Percentiles rank a stretch among this genome's conserved stretches.
Conservation (phyloP, 2,797 vertebrate species). For the Triplophysa bombifrons region DNA sequence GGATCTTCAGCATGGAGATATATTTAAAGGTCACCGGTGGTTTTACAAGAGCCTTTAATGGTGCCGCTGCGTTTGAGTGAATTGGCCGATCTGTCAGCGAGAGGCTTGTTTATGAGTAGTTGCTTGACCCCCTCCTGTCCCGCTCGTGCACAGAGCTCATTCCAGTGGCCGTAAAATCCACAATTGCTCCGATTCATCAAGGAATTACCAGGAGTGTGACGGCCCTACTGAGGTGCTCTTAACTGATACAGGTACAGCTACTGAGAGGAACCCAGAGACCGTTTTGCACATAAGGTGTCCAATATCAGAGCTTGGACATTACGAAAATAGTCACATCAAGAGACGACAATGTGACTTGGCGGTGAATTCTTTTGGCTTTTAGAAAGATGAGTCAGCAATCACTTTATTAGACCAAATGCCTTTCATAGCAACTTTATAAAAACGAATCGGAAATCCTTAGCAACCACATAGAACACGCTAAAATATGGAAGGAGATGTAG, state of each 20-base stretch:
- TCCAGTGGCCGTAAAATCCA: slow-evolving; percentile 71
- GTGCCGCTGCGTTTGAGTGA: slow-evolving; percentile 67
- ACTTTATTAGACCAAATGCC: background rate
- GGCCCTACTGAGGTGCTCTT: slow-evolving; percentile 46
- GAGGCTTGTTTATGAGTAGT: slow-evolving; percentile 72
- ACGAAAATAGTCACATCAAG: background rate
- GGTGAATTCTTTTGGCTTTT: background rate
- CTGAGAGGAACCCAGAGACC: slow-evolving; percentile 44
- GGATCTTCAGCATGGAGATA: slow-evolving; percentile 63
- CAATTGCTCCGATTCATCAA: slow-evolving; percentile 74
- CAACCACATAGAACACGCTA: background rate
- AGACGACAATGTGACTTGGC: background rate
- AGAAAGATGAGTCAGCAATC: background rate
- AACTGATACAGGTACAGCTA: slow-evolving; percentile 63
- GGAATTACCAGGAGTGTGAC: slow-evolving; percentile 72
- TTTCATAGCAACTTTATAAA: background rate
- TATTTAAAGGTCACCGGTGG: slow-evolving; percentile 76
- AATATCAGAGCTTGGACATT: slow-evolving; percentile 34
- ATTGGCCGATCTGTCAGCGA: slow-evolving; percentile 76
- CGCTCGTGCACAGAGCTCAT: slow-evolving; percentile 63
- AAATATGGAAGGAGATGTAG: too few species aligned
- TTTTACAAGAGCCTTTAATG: slow-evolving; percentile 76
- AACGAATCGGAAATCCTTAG: background rate
- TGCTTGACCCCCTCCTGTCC: slow-evolving; percentile 61
- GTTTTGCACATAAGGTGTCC: slow-evolving; percentile 21